These are phyloP conservation scores for Tiliacea citrago DNA, from an alignment of 2,888 invertebrate genomes.

Conservation along the genomic window DNA sequence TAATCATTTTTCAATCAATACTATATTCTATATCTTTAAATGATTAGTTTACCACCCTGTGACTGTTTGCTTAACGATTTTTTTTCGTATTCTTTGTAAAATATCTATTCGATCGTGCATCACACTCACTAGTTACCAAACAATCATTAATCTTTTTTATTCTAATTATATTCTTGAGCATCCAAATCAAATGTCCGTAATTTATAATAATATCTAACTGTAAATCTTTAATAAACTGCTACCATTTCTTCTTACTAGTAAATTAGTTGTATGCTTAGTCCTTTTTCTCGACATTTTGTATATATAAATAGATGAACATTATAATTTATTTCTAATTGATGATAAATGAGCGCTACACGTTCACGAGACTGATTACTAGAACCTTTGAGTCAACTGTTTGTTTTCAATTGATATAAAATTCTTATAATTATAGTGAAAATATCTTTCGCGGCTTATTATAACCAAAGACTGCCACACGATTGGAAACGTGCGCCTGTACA, in stretches of 20 bases:
- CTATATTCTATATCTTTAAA: slow-evolving; percentile 61
- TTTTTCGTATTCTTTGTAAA: slow-evolving; percentile 26
- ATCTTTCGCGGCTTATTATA: slow-evolving; percentile 69
- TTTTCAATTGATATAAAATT: slow-evolving; percentile 60
- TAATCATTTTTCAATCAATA: slow-evolving; percentile 69
- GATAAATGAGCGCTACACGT: slow-evolving; percentile 74
- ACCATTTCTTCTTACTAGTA: slow-evolving; percentile 51
- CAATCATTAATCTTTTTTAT: slow-evolving; percentile 62
- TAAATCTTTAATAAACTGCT: slow-evolving; percentile 50
- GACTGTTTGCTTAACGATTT: slow-evolving; percentile 41
- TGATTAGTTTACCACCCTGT: slow-evolving; percentile 42
- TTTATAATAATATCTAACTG: slow-evolving; percentile 40
- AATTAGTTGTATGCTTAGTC: slow-evolving; percentile 59
- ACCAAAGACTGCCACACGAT: slow-evolving; percentile 76
- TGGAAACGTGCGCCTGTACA: slow-evolving; percentile 51
- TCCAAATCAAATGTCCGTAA: slow-evolving; percentile 65
- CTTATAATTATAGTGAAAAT: slow-evolving; percentile 59
- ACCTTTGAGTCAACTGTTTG: slow-evolving; percentile 70
- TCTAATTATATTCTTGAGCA: slow-evolving; percentile 51
- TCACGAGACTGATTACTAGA: slow-evolving; percentile 81
- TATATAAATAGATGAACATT: slow-evolving; percentile 70
- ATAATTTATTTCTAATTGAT: slow-evolving; percentile 75
- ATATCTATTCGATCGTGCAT: slow-evolving; percentile 50
- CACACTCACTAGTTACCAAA: slow-evolving; percentile 54
- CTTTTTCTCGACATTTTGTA: slow-evolving; percentile 67